Evolutionary conservation across 53 echinoderm and acorn worm species (phyloP).

Genomic region (Stichopus horrens): DNA sequence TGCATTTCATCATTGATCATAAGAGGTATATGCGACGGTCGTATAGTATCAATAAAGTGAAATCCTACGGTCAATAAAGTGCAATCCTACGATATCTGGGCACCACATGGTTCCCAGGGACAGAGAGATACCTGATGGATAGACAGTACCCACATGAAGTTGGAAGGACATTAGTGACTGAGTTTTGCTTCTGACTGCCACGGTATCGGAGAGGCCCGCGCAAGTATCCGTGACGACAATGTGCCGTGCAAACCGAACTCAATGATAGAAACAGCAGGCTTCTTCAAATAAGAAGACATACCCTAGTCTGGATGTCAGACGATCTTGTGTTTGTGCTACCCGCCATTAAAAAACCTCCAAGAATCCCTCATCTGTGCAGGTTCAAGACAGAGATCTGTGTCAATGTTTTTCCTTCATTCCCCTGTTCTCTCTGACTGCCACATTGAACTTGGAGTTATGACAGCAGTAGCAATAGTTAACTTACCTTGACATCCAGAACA

Average conservation of each 20-base stretch:
- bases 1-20: too few relatives aligned
- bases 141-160: conserved; percentile 3
- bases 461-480: conserved; percentile 1
- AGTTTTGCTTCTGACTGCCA: neutral
- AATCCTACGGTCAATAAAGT: too few relatives aligned
- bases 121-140: neutral
- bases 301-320: conserved; percentile 13
- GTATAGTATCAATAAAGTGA: too few relatives aligned
- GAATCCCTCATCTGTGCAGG: conserved; percentile 1
- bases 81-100: neutral
- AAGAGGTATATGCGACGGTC: too few relatives aligned
- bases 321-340: conserved; percentile 30
- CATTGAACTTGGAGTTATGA: conserved; percentile 18
- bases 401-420: neutral
- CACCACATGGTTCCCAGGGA: neutral
- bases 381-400: conserved; percentile 8
- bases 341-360: conserved; percentile 27
- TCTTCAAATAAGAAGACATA: conserved; percentile 27
- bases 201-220: too few relatives aligned
- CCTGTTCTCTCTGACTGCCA: conserved; percentile 9
- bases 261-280: conserved; percentile 45
- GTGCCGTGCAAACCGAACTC: conserved; percentile 18
- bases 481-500: conserved; percentile 36
- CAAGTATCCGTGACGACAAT: neutral
- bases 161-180: conserved; percentile 2